Conservation (phyloP, 2,888 invertebrate species). For the Chelonus formosanus region DNA sequence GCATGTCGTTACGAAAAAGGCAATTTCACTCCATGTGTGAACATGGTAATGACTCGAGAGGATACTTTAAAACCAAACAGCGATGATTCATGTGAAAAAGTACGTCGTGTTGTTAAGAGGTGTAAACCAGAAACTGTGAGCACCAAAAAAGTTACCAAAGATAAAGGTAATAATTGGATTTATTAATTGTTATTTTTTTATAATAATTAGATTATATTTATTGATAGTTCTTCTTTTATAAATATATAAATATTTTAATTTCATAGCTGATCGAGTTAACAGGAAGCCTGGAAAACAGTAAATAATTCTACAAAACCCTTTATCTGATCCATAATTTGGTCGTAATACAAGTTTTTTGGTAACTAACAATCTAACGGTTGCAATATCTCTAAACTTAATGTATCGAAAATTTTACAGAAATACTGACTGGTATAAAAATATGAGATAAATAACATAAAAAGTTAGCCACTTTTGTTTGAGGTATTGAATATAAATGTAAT, state of each 20-base stretch:
- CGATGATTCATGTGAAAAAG: conserved; percentile 84
- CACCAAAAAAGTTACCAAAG: conserved; percentile 59
- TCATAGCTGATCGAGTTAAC: conserved; percentile 57
- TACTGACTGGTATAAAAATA: too few relatives aligned
- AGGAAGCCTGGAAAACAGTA: conserved; percentile 62
- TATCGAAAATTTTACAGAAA: too few relatives aligned
- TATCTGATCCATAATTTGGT: neutral
- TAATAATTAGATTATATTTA: neutral
- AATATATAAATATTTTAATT: conserved; percentile 29
- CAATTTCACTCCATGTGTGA: conserved; percentile 84
- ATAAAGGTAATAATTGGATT: conserved; percentile 41
- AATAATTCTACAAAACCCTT: conserved; percentile 30
- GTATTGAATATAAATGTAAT: too few relatives aligned
- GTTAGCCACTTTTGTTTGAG: too few relatives aligned
- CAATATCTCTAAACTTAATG: too few relatives aligned
- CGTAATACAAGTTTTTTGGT: too few relatives aligned
- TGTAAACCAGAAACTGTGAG: conserved; percentile 71
- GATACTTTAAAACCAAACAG: conserved; percentile 85
- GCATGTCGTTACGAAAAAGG: conserved; percentile 92
- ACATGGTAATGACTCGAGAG: conserved; percentile 83
- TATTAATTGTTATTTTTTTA: neutral
- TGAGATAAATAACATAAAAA: too few relatives aligned
- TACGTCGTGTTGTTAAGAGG: conserved; percentile 84
- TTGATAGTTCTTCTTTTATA: conserved; percentile 3
- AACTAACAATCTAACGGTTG: too few relatives aligned